Base-by-base conservation (phyloP, 2,797 vertebrate species). In the Lindbergichthys nudifrons region DNA sequence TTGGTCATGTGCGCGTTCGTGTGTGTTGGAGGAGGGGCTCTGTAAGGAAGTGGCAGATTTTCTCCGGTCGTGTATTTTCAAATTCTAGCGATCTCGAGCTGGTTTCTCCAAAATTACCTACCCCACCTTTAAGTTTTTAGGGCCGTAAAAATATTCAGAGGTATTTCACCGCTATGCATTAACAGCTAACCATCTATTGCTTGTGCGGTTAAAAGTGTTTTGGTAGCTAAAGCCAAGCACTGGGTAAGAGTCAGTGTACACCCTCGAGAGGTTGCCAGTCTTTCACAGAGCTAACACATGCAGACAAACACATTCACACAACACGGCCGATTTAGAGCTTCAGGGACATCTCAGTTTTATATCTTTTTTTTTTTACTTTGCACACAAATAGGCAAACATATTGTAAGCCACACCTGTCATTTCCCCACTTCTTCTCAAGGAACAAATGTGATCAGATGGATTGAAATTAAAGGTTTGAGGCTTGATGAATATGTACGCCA, bases 391-490 rank as follows among this genome's bases (percentile, higher is more conserved):
- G 61, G 46, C 3, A 3, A 23, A 53, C 56, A 78, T 64, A 18
- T 36, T 36, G n/a, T 32, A 21, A 66, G 46, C 59, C 18, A 50
- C 42, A 26, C 45, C 10, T 64, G 57, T 54, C 12, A 77, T 77
- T 84, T 70, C 19, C 72, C 52, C 48, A 65, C 53, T 18, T 62
- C 36, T 56, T 70, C 72, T 62, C 47, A 18, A n/a, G 73, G 73
- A 62, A 51, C 26, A 54, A 42, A 74, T 46, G 14, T 66, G 66
- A 53, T 81, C 65, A 63, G 51, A 65, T 21, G 16, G 60, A 68
- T 63, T 65, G 47, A 82, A 77, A 74, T 73, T 46, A 52, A 78
- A 7, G 60, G 65, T 74, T 79, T 73, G 52, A 56, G 66, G 60
- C 67, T 47, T 45, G 73, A 80, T 71, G 42, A 79, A 61, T 63